Conservation (phyloP, 2,797 vertebrate species). For the Hipposideros larvatus region DNA sequence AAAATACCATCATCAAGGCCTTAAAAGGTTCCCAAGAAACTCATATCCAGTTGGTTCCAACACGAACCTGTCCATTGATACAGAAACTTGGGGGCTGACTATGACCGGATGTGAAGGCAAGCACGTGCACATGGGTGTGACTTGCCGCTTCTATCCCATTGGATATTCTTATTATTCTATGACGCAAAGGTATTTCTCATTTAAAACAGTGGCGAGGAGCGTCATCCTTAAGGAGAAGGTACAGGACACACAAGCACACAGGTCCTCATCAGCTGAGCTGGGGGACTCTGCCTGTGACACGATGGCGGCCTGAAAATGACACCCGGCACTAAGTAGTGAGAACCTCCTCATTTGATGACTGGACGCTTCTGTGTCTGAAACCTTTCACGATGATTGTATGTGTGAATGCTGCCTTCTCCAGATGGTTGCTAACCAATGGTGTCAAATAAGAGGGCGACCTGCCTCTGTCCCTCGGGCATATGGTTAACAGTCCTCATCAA, state of each 20-base stretch:
- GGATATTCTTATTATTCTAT: not conserved
- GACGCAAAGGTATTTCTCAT: not conserved
- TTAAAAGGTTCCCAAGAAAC: not conserved
- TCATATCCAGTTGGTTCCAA: not conserved
- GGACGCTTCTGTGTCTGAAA: not conserved
- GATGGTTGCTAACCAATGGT: slow-evolving; percentile 4
- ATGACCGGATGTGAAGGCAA: not conserved
- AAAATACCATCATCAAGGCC: not conserved
- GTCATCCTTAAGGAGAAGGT: not conserved
- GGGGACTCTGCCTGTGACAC: not conserved
- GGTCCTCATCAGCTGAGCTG: not conserved
- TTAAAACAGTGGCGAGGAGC: not conserved
- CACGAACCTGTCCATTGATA: not conserved
- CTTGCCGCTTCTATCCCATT: not conserved
- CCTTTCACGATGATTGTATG: not conserved
- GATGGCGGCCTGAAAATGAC: not conserved
- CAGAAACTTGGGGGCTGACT: not conserved
- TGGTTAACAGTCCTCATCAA: slow-evolving; percentile 1
- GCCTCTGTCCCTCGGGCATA: not conserved
- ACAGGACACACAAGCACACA: not conserved
- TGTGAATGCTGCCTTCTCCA: slow-evolving; percentile 15
- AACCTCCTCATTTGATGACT: not conserved
- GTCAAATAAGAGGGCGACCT: not conserved
- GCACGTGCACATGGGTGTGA: not conserved
- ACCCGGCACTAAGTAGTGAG: not conserved